Percentiles rank a stretch among this genome's conserved stretches.
phyloP scores from a whole-genome alignment of 2,797 vertebrate genomes.

The Sebastes oblongus region DNA sequence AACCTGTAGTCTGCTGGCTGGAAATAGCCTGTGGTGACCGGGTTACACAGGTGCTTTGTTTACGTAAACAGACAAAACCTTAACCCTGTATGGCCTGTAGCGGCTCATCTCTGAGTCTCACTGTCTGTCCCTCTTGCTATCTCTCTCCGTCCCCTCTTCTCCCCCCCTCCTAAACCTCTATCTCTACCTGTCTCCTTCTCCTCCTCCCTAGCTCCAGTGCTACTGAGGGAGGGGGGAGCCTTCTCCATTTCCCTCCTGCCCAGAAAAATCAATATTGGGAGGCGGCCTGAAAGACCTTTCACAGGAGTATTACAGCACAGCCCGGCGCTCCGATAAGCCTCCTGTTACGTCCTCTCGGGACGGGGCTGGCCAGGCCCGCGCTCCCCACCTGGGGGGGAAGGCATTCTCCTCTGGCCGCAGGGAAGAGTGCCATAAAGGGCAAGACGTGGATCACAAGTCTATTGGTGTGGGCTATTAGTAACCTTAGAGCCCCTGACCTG shows the following conservation, averaged over 20 bases:
- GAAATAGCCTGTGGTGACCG: neutral
- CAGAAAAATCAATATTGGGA: conserved; percentile 84
- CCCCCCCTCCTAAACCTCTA: conserved; percentile 27
- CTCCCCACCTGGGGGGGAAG: conserved; percentile 76
- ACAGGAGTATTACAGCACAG: conserved; percentile 88
- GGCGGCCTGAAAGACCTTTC: conserved; percentile 83
- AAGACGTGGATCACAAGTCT: conserved; percentile 78
- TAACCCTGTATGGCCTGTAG: neutral
- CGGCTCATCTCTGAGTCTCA: neutral
- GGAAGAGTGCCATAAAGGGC: conserved; percentile 82
- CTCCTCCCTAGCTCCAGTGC: conserved; percentile 33
- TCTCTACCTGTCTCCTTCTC: conserved; percentile 60
- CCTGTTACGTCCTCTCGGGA: conserved; percentile 83
- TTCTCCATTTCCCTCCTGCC: conserved; percentile 78
- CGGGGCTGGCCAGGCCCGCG: conserved; percentile 72
- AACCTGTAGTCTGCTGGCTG: neutral
- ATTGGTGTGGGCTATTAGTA: conserved; percentile 85
- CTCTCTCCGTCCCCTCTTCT: neutral
- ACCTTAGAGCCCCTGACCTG: conserved; percentile 85
- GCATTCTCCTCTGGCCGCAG: conserved; percentile 80
- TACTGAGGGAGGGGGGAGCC: conserved; percentile 57
- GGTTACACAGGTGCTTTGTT: neutral
- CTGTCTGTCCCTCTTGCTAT: neutral
- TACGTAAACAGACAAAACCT: neutral
- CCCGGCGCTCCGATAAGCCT: conserved; percentile 83